A percentile compares a stretch with the other conserved stretches of the same genome.
Conservation (phyloP, 1,140 invertebrate genomes). For the Hyles vespertilio region DNA sequence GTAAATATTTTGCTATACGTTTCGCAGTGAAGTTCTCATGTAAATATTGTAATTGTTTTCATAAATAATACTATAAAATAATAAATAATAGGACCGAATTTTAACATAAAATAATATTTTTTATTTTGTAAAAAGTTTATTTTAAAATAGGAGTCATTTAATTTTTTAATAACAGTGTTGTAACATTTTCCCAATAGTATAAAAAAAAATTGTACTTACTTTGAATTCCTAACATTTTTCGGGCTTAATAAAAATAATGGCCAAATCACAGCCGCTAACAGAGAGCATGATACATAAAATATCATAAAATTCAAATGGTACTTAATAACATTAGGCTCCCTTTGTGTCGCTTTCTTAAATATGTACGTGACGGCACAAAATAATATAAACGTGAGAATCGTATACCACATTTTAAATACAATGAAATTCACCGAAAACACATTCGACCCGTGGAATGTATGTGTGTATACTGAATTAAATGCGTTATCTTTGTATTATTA, state of each 20-base stretch:
- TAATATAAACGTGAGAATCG: conserved; percentile 28
- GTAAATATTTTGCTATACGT: too few relatives aligned
- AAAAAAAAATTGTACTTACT: conserved; percentile 39
- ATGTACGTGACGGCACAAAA: conserved; percentile 35
- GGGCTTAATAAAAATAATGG: conserved; percentile 49
- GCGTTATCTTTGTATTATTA: conserved; percentile 9
- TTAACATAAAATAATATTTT: too few relatives aligned
- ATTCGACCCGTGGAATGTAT: conserved; percentile 19
- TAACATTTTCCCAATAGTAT: not conserved
- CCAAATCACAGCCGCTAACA: conserved; percentile 42
- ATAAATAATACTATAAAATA: too few relatives aligned
- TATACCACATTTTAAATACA: conserved; percentile 43
- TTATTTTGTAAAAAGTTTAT: too few relatives aligned
- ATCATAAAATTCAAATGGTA: conserved; percentile 43
- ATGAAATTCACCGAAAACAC: conserved; percentile 9
- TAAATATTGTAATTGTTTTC: too few relatives aligned
- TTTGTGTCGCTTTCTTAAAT: conserved; percentile 38
- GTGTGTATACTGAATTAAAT: conserved; percentile 29
- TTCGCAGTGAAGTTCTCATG: too few relatives aligned
- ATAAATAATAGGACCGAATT: too few relatives aligned
- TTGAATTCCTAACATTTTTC: conserved; percentile 48
- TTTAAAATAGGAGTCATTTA: too few relatives aligned
- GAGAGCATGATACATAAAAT: conserved; percentile 36
- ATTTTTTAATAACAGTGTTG: too few relatives aligned
- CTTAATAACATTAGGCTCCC: conserved; percentile 42